Evolutionary conservation across 35 echinoderm and acorn worm genomes (phyloP).

Genomic region (Chiridota heheva): DNA sequence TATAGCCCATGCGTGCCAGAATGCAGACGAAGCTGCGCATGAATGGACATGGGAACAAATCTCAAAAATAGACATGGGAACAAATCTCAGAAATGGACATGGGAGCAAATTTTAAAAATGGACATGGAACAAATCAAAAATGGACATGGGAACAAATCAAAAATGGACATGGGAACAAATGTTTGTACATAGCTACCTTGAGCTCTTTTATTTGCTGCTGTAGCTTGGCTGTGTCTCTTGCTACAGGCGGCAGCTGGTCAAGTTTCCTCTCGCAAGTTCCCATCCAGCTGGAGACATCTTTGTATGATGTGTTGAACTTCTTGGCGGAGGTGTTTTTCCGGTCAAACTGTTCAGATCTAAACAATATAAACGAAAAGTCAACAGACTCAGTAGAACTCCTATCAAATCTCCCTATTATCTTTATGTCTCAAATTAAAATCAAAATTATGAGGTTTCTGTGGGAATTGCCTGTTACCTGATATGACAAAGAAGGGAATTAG

Average conservation of each 20-base stretch:
- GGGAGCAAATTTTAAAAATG: neutral
- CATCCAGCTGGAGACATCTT: conserved; percentile 65
- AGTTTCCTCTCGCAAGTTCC: conserved; percentile 57
- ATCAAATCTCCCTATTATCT: too few species aligned
- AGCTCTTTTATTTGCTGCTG: conserved; percentile 69
- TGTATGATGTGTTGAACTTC: conserved; percentile 75
- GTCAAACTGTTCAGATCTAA: conserved; percentile 71
- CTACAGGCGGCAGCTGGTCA: conserved; percentile 73
- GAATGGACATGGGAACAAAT: too few species aligned
- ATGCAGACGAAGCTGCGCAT: too few species aligned
- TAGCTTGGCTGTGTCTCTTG: conserved; percentile 52
- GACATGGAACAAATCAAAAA: neutral
- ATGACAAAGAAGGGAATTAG: too few species aligned
- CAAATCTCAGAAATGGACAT: neutral
- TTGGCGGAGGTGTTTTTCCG: conserved; percentile 65
- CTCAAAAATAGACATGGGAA: too few species aligned
- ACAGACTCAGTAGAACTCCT: too few species aligned
- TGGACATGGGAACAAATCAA: neutral
- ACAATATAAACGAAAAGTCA: neutral
- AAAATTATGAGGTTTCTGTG: too few species aligned
- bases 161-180: neutral
- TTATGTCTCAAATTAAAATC: too few species aligned
- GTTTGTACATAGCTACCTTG: conserved; percentile 40
- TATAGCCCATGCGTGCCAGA: too few species aligned
- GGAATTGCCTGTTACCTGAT: too few species aligned